phyloP scores from a whole-genome alignment of 2,113 vertebrate genomes.

The Cranoglanis bouderius region DNA sequence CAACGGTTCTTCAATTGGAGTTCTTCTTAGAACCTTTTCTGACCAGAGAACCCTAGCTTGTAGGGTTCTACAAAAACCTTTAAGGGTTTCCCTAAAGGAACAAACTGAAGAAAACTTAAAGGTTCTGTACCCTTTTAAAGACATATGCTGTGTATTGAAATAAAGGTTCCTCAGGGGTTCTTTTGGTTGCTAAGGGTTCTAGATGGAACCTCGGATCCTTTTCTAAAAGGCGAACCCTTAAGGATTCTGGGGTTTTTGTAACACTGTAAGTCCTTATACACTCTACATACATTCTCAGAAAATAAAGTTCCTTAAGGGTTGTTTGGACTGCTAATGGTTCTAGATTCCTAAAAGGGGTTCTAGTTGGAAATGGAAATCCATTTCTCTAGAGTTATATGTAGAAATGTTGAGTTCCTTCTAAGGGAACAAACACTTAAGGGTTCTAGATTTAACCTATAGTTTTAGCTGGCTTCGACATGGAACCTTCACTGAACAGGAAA shows the following conservation, averaged over 20 bases:
- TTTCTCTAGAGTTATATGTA: too few species aligned
- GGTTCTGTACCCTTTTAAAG: background rate
- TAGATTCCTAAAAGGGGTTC: too few species aligned
- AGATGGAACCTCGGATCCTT: background rate
- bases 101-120: too few species aligned
- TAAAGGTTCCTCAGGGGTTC: background rate
- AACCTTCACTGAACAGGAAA: background rate
- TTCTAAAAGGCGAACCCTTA: background rate
- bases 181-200: background rate
- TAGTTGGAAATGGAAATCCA: too few species aligned
- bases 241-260: background rate
- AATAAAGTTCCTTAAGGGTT: too few species aligned
- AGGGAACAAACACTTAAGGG: too few species aligned
- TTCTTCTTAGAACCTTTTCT: background rate
- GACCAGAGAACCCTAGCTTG: background rate
- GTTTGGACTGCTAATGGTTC: too few species aligned
- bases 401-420: too few species aligned
- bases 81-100: background rate
- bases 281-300: too few species aligned
- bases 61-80: background rate
- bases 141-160: background rate
- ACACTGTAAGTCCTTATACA: too few species aligned
- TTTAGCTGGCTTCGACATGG: background rate
- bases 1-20: background rate
- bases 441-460: background rate